A percentile compares a stretch with the other conserved stretches of the same genome.
phyloP scores from a whole-genome alignment of 2,888 invertebrate species.

The Drosophila suboccidentalis region DNA sequence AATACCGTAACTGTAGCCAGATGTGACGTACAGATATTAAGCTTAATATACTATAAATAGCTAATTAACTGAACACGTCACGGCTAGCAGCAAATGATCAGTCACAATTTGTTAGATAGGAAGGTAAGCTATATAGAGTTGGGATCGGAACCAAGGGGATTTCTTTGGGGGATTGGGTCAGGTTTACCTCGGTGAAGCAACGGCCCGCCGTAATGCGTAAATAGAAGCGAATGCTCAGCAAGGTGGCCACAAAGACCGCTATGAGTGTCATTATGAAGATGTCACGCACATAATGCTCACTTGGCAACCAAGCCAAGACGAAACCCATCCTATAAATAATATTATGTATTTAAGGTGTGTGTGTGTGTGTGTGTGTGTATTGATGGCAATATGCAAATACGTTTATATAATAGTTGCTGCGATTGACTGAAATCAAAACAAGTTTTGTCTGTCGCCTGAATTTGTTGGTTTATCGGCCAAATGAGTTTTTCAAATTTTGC shows the following conservation, averaged over 20 bases:
- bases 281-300: slow-evolving; percentile 77
- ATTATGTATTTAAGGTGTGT: slow-evolving; percentile 37
- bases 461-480: slow-evolving; percentile 28
- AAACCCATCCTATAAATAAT: slow-evolving; percentile 82
- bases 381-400: slow-evolving; percentile 63
- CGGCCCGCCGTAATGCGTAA: slow-evolving; percentile 83
- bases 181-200: slow-evolving; percentile 83
- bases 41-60: background rate
- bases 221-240: slow-evolving; percentile 83
- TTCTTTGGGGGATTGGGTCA: slow-evolving; percentile 1
- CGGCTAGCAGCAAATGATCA: slow-evolving; percentile 23
- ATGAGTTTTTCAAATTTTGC: slow-evolving; percentile 15
- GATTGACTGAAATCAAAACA: slow-evolving; percentile 50
- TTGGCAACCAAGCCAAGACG: slow-evolving; percentile 76
- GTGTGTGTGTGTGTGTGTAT: slow-evolving; percentile 5
- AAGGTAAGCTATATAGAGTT: background rate
- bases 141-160: background rate
- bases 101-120: background rate
- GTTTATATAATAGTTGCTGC: slow-evolving; percentile 50
- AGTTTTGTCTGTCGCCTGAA: slow-evolving; percentile 48
- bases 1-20: slow-evolving; percentile 35
- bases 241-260: slow-evolving; percentile 79
- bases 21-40: slow-evolving; percentile 25
- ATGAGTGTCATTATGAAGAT: slow-evolving; percentile 71
- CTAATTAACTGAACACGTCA: slow-evolving; percentile 55